Conservation (phyloP, 2,113 vertebrate species). For the Pelusios castaneus region DNA sequence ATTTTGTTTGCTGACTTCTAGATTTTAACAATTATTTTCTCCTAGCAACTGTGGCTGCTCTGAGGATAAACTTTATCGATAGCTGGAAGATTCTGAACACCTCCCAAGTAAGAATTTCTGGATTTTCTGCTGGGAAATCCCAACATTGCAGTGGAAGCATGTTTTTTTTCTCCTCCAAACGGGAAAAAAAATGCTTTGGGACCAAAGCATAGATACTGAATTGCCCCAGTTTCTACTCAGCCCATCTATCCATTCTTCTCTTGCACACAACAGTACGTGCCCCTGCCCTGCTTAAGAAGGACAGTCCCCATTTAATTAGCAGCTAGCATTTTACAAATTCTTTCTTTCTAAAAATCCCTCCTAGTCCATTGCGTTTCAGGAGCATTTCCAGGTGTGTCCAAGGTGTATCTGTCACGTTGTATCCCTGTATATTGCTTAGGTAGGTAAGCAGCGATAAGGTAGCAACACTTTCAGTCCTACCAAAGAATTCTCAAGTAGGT, state of each 20-base stretch:
- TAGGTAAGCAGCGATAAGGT: background rate
- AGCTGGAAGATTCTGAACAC: background rate
- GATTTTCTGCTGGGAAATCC: background rate
- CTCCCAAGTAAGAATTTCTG: background rate
- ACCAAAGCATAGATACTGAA: background rate
- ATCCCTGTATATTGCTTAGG: too few species aligned
- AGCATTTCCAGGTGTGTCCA: background rate
- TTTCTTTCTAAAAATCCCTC: background rate
- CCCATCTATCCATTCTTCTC: background rate
- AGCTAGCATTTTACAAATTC: background rate
- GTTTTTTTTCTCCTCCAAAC: background rate
- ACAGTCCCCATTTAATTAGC: background rate
- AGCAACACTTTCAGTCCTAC: background rate
- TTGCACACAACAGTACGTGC: background rate
- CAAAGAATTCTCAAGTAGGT: background rate
- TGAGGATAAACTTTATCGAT: constrained; percentile 29
- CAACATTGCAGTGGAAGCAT: background rate
- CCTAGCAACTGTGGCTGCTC: constrained; percentile 31
- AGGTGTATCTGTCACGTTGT: background rate
- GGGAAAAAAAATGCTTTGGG: background rate
- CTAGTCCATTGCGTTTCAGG: background rate
- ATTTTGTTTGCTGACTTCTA: constrained; percentile 66
- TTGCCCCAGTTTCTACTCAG: background rate
- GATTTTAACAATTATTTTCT: constrained; percentile 66
- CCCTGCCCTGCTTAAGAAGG: background rate